Conservation (phyloP, 1,140 invertebrate species). For the Pogonus chalceus region DNA sequence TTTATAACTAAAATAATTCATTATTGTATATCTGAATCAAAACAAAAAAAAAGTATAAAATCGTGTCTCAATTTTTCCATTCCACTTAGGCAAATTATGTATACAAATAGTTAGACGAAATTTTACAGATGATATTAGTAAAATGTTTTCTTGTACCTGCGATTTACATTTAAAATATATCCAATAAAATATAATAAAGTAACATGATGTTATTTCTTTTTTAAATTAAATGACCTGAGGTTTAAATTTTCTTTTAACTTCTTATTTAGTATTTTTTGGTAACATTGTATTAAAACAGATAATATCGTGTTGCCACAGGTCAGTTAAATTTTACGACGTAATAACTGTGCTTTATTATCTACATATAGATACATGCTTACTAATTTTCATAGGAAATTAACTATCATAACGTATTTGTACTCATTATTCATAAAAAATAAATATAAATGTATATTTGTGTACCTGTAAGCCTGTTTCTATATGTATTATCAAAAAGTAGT, state of each 20-base stretch:
- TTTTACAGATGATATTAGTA: neutral
- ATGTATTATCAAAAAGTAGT: neutral
- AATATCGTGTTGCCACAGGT: no score
- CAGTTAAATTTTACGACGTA: no score
- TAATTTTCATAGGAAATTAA: neutral
- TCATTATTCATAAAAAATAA: neutral
- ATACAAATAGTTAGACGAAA: neutral
- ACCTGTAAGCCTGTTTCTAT: conserved; percentile 1
- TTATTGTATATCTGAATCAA: neutral
- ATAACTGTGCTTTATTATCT: no score
- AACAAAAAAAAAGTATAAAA: neutral
- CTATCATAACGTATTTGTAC: neutral
- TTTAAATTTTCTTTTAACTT: no score
- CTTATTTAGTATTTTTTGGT: no score
- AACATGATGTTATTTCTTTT: no score
- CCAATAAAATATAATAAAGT: no score
- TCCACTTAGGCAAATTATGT: neutral
- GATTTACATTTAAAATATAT: neutral
- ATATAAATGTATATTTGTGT: neutral
- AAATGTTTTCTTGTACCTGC: conserved; percentile 3
- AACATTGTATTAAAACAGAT: no score
- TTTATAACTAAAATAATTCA: neutral
- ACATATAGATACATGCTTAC: neutral
- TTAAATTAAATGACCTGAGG: no score
- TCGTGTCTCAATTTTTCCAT: neutral